These are phyloP conservation scores for Archilochus colubris DNA, from an alignment of 2,113 vertebrate genomes.

Conservation along the genomic window DNA sequence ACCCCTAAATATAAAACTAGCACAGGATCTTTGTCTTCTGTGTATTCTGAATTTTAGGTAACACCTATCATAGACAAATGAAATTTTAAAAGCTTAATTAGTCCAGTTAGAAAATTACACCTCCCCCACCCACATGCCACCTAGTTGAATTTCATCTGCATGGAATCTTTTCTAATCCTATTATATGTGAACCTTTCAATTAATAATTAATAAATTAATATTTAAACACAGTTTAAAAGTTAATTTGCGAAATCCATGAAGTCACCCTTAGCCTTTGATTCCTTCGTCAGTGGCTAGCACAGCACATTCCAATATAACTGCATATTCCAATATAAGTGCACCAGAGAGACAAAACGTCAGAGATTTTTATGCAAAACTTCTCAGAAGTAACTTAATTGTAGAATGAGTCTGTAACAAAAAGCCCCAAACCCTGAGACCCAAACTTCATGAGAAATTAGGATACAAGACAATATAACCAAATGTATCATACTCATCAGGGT, in stretches of 20 bases:
- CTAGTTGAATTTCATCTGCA: neutral
- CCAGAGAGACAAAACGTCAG: neutral
- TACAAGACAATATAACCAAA: neutral
- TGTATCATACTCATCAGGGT: neutral
- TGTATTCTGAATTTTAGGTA: neutral
- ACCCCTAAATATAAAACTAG: neutral
- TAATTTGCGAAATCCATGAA: neutral
- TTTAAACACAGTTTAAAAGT: neutral
- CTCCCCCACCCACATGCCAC: fast-evolving
- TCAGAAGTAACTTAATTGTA: neutral
- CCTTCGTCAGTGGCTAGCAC: neutral
- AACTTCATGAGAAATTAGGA: neutral
- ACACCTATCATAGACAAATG: neutral
- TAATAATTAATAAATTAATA: neutral
- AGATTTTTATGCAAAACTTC: neutral
- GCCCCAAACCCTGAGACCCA: neutral
- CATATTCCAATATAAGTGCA: neutral
- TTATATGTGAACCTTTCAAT: neutral
- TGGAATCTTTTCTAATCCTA: neutral
- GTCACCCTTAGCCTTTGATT: neutral
- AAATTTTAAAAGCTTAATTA: neutral
- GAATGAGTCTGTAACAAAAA: neutral
- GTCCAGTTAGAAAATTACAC: neutral
- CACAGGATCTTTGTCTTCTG: neutral
- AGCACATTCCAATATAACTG: neutral